Evolutionary conservation across 2,113 vertebrate genomes (phyloP), one percentile per base, ranked within the genome.

Genomic region (Pangasianodon gigas): DNA sequence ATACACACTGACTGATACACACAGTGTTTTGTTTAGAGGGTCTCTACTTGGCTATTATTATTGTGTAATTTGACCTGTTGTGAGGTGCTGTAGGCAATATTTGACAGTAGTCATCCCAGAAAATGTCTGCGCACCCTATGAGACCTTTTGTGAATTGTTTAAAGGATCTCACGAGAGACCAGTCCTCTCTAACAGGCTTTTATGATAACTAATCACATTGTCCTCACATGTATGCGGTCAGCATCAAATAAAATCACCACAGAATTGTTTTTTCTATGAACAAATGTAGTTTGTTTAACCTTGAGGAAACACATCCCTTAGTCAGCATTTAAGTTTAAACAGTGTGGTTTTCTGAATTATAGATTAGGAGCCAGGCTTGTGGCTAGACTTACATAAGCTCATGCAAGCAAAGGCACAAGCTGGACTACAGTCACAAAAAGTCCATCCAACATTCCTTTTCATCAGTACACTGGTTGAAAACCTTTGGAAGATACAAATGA

Each of bases 231-330:
- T n/a, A 46, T 24, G 41, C 29, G 3, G 7, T n/a, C 54, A 87
- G 71, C 6, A 1, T 44, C 32, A 52, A 65, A 67, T 69, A 18
- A 83, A 46, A 67, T 62, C 46, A 69, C 2, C 1, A 18, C 8
- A 13, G 24, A 16, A 18, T 51, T 81, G 6, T 26, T 87, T 46
- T 46, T 0, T 56, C 0, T 26, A 2, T 46, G 32, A 58, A 82
- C n/a, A 19, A 56, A 56, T 56, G 24, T 19, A 14, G n/a, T 65
- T 88, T 88, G 79, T n/a, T 41, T 88, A 88, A 88, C 87, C 60
- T 82, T 84, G 48, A 56, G n/a, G 54, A 80, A 69, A 65, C 46
- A 4, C 32, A 11, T 52, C 32, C 51, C 16, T 71, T 71, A 24
- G 51, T 32, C 62, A 32, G 71, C 8, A n/a, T 82, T 24, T 88